Percentiles rank a stretch among this genome's conserved stretches.
Evolutionary conservation across 2,888 invertebrate genomes (phyloP).

Genomic region (Melinaea marsaeus): DNA sequence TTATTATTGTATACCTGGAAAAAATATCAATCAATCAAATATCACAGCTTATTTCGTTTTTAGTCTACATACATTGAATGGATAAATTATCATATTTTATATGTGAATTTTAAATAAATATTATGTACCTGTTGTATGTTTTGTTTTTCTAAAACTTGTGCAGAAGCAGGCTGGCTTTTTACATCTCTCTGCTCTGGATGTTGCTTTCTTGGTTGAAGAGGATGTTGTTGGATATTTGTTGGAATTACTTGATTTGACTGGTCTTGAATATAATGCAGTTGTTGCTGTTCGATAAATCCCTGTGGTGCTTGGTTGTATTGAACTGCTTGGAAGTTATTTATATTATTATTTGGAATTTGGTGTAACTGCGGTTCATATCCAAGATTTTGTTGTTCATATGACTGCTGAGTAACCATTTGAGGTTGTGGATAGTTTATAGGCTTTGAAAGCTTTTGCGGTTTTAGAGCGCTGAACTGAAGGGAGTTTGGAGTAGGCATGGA

Average conservation of each 20-base stretch:
- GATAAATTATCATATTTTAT: background rate
- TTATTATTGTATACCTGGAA: slow-evolving; percentile 52
- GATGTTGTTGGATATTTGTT: slow-evolving; percentile 26
- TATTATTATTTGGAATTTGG: slow-evolving; percentile 20
- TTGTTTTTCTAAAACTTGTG: slow-evolving; percentile 34
- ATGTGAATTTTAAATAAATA: background rate
- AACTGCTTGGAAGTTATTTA: slow-evolving; percentile 20
- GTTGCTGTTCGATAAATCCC: slow-evolving; percentile 22
- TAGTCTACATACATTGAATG: background rate
- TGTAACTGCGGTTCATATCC: slow-evolving; percentile 13
- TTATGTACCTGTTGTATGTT: slow-evolving; percentile 26
- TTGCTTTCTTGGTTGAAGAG: slow-evolving; percentile 22
- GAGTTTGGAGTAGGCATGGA: slow-evolving; percentile 40
- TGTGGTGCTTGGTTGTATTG: slow-evolving; percentile 31
- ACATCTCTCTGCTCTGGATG: slow-evolving; percentile 32
- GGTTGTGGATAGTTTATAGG: slow-evolving; percentile 25
- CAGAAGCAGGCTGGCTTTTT: slow-evolving; percentile 18
- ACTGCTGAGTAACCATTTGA: slow-evolving; percentile 26
- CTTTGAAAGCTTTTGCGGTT: slow-evolving; percentile 33
- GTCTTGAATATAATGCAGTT: slow-evolving; percentile 29
- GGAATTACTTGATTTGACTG: slow-evolving; percentile 27
- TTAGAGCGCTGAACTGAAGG: slow-evolving; percentile 35
- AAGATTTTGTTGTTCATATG: slow-evolving; percentile 23
- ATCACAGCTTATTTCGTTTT: background rate
- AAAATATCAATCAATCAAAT: slow-evolving; percentile 7